A percentile compares a stretch with the other conserved stretches of the same genome.
phyloP scores from a whole-genome alignment of 1,140 invertebrate genomes.

The Antheraea pernyi region DNA sequence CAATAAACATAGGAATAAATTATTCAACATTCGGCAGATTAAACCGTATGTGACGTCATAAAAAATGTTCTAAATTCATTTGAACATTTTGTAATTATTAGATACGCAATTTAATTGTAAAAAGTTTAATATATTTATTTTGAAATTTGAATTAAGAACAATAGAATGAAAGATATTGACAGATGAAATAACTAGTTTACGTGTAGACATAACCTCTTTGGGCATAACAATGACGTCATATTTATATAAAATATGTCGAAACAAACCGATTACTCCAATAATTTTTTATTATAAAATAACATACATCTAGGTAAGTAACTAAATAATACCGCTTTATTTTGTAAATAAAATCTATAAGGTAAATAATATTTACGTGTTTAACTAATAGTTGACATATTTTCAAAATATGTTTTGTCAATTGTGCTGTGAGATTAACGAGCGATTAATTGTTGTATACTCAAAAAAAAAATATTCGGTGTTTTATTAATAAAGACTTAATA shows the following conservation, averaged over 20 bases:
- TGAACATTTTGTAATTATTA: not conserved
- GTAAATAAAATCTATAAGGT: constrained; percentile 76
- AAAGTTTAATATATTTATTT: constrained; percentile 6
- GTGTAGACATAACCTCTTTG: too few relatives aligned
- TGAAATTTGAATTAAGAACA: constrained; percentile 1
- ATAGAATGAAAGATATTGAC: not conserved
- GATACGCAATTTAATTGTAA: not conserved
- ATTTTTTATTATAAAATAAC: not conserved
- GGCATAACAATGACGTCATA: constrained; percentile 22
- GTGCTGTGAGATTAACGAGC: constrained; percentile 63
- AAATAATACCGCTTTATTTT: constrained; percentile 70
- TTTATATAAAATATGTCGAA: not conserved
- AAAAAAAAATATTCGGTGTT: not conserved
- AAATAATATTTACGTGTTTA: constrained; percentile 67
- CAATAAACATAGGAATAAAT: constrained; percentile 64
- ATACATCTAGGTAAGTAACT: not conserved
- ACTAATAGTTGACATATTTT: constrained; percentile 72
- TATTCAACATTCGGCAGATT: constrained; percentile 19
- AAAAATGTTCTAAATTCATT: not conserved
- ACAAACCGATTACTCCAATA: not conserved
- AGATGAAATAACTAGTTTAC: not conserved
- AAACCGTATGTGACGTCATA: constrained; percentile 15
- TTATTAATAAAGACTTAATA: not conserved
- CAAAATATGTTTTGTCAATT: constrained; percentile 79
- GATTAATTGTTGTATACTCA: constrained; percentile 42